phyloP scores from a whole-genome alignment of 2,797 vertebrate species.

The Danio jaintianensis region DNA sequence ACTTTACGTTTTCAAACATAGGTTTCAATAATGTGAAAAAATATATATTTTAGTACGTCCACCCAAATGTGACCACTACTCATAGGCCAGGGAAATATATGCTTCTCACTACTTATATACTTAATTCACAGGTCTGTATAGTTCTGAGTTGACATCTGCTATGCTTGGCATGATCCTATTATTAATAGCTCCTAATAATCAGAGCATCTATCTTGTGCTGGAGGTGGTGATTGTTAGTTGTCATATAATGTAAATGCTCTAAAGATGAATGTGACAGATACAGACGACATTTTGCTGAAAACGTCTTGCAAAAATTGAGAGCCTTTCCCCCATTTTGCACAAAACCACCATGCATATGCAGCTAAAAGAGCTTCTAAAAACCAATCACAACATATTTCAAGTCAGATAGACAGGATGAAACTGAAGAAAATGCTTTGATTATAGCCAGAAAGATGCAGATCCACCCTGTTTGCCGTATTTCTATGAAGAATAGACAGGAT shows the following conservation, averaged over 20 bases:
- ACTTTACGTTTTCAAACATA: background rate
- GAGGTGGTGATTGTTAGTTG: constrained; percentile 73
- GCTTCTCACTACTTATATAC: background rate
- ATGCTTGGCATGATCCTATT: constrained; percentile 73
- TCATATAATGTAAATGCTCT: constrained; percentile 61
- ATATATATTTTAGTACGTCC: background rate
- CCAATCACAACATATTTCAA: background rate
- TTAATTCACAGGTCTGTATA: constrained; percentile 56
- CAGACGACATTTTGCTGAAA: constrained; percentile 58
- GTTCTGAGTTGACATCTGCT: constrained; percentile 61
- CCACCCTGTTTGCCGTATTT: constrained; percentile 12
- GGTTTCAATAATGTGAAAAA: too few relatives aligned
- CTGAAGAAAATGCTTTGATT: constrained; percentile 26
- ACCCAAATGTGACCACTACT: background rate
- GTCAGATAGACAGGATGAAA: background rate
- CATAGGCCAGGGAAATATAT: background rate
- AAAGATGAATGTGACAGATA: constrained; percentile 72
- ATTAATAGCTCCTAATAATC: constrained; percentile 75
- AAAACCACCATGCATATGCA: constrained; percentile 13
- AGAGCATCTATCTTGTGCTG: constrained; percentile 78
- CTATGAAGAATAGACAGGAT: constrained; percentile 12
- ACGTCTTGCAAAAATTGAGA: constrained; percentile 45
- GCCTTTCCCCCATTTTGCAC: constrained; percentile 3
- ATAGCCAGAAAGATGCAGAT: constrained; percentile 8
- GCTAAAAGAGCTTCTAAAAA: constrained; percentile 17